Evolutionary conservation across 2,888 invertebrate species (phyloP).

Genomic region (Rambutsinella grinnellia): DNA sequence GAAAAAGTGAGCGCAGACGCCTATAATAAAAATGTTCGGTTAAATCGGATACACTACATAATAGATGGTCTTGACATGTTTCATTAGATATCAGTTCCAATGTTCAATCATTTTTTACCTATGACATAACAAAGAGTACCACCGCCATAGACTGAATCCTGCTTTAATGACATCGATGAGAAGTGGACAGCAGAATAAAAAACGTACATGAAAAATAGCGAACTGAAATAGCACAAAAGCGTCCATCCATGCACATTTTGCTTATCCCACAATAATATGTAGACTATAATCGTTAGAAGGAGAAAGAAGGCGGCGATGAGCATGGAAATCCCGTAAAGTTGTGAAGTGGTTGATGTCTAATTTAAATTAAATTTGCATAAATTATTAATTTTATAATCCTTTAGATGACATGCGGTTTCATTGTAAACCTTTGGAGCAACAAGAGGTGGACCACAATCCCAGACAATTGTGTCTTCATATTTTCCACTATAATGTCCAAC

Average conservation of each 20-base stretch:
- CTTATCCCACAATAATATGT: slow-evolving; percentile 61
- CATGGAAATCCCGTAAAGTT: slow-evolving; percentile 61
- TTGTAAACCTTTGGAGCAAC: slow-evolving; percentile 20
- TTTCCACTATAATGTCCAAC: slow-evolving; percentile 36
- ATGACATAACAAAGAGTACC: slow-evolving; percentile 53
- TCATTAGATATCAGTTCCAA: too few relatives aligned
- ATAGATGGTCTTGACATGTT: background rate
- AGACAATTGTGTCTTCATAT: slow-evolving; percentile 50
- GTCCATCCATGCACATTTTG: slow-evolving; percentile 64
- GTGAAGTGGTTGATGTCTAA: slow-evolving; percentile 19
- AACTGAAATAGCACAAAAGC: slow-evolving; percentile 49
- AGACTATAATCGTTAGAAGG: slow-evolving; percentile 60
- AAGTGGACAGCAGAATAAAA: slow-evolving; percentile 56
- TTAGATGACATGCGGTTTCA: background rate
- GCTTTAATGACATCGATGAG: slow-evolving; percentile 27
- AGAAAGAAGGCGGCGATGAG: slow-evolving; percentile 61
- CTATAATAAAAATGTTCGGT: too few relatives aligned
- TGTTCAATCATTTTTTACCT: slow-evolving; percentile 32
- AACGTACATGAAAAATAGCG: slow-evolving; percentile 62
- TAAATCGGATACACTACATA: too few relatives aligned
- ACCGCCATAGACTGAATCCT: slow-evolving; percentile 37
- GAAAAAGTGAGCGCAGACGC: slow-evolving; percentile 60
- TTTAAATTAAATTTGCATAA: background rate
- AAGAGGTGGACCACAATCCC: slow-evolving; percentile 48
- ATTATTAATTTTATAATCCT: background rate